Percentiles rank a stretch among this genome's conserved stretches.
phyloP scores from a whole-genome alignment of 2,888 invertebrate genomes.

The Nemurella pictetii region DNA sequence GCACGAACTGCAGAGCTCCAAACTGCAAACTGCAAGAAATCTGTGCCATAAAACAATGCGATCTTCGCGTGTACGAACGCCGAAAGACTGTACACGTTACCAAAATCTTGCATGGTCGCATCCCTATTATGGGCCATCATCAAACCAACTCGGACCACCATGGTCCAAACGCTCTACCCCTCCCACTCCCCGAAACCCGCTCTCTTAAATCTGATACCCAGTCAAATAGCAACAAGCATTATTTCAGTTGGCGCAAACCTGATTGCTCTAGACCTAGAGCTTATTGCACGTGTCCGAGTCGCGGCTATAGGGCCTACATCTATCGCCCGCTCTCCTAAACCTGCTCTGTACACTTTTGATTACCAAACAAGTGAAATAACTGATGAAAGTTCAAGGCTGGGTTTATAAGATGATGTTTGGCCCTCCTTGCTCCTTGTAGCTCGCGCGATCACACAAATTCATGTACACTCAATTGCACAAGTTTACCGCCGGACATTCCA shows the following conservation, averaged over 20 bases:
- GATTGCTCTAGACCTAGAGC: not conserved
- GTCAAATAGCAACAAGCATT: not conserved
- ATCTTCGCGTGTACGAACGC: not conserved
- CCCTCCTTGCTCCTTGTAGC: not conserved
- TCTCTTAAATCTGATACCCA: constrained; percentile 9
- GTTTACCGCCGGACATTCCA: constrained; percentile 12
- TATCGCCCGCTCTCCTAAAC: not conserved
- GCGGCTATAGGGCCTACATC: not conserved
- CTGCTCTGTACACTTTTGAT: constrained; percentile 17
- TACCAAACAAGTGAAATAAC: constrained; percentile 17
- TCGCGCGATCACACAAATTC: not conserved
- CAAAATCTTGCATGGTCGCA: not conserved
- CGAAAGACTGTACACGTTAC: not conserved
- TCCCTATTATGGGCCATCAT: not conserved
- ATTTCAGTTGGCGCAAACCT: not conserved
- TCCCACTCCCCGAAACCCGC: not conserved
- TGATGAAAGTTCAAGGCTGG: constrained; percentile 9
- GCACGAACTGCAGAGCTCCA: no score
- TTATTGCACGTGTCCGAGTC: not conserved
- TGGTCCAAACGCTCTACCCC: not conserved
- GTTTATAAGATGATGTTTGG: not conserved
- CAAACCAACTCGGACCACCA: not conserved
- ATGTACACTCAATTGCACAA: constrained; percentile 17
- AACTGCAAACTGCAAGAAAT: not conserved
- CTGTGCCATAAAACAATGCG: not conserved